phyloP scores from a whole-genome alignment of 2,113 vertebrate species.

The Lutjanus erythropterus region DNA sequence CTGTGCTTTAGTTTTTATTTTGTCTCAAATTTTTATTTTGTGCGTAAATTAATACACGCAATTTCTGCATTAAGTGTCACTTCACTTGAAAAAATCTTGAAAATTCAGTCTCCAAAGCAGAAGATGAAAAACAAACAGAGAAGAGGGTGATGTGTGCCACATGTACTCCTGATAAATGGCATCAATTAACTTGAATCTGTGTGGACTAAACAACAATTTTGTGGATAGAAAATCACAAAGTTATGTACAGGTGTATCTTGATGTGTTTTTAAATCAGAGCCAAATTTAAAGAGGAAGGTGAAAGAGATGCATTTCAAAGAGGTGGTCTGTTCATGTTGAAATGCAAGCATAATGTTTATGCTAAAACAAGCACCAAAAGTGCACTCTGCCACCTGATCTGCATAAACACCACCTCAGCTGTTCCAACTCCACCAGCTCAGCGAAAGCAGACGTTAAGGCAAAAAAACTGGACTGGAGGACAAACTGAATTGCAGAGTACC shows the following conservation, averaged over 20 bases:
- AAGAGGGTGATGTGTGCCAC: not conserved
- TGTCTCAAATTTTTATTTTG: no score
- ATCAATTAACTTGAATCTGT: not conserved
- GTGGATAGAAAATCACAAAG: not conserved
- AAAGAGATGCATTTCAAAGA: not conserved
- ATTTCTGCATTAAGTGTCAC: not conserved
- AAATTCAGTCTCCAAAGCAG: not conserved
- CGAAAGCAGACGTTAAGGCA: not conserved
- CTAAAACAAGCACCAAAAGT: not conserved
- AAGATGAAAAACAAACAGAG: not conserved
- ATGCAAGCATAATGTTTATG: not conserved
- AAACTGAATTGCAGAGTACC: not conserved
- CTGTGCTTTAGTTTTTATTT: no score
- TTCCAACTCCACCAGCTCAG: not conserved
- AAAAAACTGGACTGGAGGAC: not conserved
- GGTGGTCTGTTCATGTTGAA: not conserved
- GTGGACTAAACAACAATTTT: not conserved
- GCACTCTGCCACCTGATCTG: not conserved
- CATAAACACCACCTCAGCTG: conserved; percentile 15
- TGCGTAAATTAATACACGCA: not conserved
- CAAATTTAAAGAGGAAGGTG: not conserved
- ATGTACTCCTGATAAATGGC: not conserved
- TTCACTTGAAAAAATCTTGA: not conserved
- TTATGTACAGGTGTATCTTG: not conserved
- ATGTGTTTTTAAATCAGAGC: not conserved